These are phyloP conservation scores for Riptortus pedestris DNA, from an alignment of 1,140 invertebrate genomes.

Conservation along the genomic window DNA sequence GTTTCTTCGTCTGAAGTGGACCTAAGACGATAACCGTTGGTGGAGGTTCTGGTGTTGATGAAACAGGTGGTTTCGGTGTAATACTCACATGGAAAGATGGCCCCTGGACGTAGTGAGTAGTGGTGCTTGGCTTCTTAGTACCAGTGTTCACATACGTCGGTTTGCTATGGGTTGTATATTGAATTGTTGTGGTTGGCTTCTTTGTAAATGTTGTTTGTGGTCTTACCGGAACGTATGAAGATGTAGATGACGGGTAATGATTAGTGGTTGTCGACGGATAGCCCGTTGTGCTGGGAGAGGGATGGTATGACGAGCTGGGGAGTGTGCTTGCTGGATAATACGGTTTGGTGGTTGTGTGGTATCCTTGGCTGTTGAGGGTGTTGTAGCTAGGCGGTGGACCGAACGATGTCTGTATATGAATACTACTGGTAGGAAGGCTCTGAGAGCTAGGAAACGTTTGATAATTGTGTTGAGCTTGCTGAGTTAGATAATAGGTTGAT, in stretches of 20 bases:
- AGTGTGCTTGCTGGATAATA: conserved; percentile 23
- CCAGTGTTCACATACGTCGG: conserved; percentile 14
- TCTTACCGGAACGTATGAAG: background rate
- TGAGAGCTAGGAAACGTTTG: background rate
- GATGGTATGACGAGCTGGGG: conserved; percentile 32
- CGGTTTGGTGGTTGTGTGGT: conserved; percentile 21
- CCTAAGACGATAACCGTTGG: conserved; percentile 62
- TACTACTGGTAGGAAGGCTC: background rate
- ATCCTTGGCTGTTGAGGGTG: background rate
- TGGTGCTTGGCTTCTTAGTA: conserved; percentile 26
- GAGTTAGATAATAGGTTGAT: background rate
- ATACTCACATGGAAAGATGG: conserved; percentile 33
- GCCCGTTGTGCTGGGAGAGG: conserved; percentile 26
- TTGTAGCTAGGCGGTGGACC: background rate
- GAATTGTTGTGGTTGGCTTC: conserved; percentile 11
- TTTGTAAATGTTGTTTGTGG: conserved; percentile 3
- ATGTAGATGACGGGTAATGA: conserved; percentile 33
- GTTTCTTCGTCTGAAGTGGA: conserved; percentile 37
- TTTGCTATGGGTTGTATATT: conserved; percentile 14
- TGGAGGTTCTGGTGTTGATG: conserved; percentile 43
- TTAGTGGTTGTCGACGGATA: conserved; percentile 7
- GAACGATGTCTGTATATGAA: background rate
- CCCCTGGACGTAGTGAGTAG: conserved; percentile 34
- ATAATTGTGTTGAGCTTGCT: background rate
- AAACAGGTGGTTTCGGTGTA: conserved; percentile 28